Conservation (phyloP, 2,113 vertebrate genomes). For the Helogale parvula region DNA sequence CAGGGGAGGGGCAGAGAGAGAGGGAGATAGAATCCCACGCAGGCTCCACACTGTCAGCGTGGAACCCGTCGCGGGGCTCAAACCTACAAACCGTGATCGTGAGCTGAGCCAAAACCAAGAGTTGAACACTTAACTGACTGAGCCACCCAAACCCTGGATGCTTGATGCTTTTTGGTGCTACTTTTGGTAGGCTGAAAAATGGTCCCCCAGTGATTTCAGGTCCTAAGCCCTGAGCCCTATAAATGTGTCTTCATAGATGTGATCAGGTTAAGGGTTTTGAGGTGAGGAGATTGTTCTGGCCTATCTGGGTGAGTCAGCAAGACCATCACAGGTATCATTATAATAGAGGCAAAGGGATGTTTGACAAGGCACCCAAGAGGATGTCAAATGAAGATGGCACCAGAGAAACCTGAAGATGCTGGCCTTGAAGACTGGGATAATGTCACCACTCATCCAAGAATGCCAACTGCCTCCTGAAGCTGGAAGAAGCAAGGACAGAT, state of each 20-base stretch:
- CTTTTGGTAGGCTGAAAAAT: not conserved
- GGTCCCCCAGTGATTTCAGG: not conserved
- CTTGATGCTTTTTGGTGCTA: not conserved
- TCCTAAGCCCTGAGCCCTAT: not conserved
- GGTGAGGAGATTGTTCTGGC: not conserved
- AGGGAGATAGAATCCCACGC: too few species aligned
- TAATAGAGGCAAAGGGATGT: not conserved
- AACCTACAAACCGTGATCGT: too few species aligned
- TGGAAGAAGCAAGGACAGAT: not conserved
- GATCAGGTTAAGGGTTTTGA: not conserved
- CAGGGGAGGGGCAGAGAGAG: too few species aligned
- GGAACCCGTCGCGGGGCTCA: too few species aligned
- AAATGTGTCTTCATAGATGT: not conserved
- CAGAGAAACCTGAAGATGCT: not conserved
- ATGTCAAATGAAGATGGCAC: not conserved
- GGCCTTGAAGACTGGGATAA: not conserved
- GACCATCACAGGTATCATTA: not conserved
- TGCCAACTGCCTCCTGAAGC: not conserved
- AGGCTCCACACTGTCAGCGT: too few species aligned
- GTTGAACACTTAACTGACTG: too few species aligned
- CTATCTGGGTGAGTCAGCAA: not conserved
- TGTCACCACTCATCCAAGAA: not conserved
- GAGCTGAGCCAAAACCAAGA: too few species aligned
- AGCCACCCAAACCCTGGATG: not conserved
- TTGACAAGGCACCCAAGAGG: not conserved